A percentile compares a stretch with the other conserved stretches of the same genome.
phyloP scores from a whole-genome alignment of 2,113 vertebrate species.

The Spilogale gracilis region DNA sequence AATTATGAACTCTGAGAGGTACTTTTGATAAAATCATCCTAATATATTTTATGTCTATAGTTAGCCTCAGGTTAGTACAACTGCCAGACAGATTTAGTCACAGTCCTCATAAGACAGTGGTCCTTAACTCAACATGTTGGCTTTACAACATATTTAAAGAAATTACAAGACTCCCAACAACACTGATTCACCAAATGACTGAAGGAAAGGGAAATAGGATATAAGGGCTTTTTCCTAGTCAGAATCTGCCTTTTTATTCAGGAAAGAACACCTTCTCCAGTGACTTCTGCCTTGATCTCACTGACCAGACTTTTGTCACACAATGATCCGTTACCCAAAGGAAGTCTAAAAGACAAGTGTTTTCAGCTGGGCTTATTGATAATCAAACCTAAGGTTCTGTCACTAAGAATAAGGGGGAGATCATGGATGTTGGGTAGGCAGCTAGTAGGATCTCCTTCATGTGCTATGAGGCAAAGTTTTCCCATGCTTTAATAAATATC shows the following conservation, averaged over 20 bases:
- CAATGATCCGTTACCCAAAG: neutral
- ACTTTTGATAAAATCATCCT: neutral
- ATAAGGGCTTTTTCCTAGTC: neutral
- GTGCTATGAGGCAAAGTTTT: neutral
- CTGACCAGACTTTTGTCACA: neutral
- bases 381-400: neutral
- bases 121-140: neutral
- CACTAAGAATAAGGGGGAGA: neutral
- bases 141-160: conserved; percentile 12
- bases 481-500: neutral
- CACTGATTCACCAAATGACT: neutral
- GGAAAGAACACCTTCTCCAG: neutral
- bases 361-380: neutral
- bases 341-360: neutral
- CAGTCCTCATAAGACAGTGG: neutral
- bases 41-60: neutral
- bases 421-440: neutral
- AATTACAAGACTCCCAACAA: neutral
- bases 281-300: neutral
- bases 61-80: neutral
- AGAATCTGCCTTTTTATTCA: neutral
- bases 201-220: neutral
- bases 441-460: neutral
- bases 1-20: neutral
- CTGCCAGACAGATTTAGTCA: neutral